A percentile compares a stretch with the other conserved stretches of the same genome.
phyloP scores from a whole-genome alignment of 2,113 vertebrate species.

The Chiloscyllium plagiosum region DNA sequence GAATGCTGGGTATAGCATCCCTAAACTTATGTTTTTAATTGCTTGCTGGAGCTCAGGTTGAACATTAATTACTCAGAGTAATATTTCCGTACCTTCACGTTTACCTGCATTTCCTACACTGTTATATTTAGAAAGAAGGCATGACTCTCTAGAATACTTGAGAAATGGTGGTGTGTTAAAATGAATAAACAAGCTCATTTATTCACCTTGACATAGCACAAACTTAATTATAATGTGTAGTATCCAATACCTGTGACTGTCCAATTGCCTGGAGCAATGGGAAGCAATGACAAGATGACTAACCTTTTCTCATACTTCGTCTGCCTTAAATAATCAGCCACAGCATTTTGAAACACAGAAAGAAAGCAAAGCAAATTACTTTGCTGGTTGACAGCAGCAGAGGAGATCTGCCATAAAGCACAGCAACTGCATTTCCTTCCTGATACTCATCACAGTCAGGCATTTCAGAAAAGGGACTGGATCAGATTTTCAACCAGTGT shows the following conservation, averaged over 20 bases:
- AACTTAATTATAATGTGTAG: slow-evolving; percentile 16
- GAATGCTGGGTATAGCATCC: too few relatives aligned
- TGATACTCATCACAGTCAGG: background rate
- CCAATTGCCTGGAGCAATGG: slow-evolving; percentile 15
- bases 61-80: background rate
- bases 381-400: background rate
- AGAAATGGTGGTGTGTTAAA: background rate
- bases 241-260: background rate
- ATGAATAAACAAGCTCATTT: slow-evolving; percentile 33
- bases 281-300: background rate
- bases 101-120: background rate
- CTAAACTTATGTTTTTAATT: background rate
- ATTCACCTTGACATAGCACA: background rate
- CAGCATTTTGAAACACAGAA: background rate
- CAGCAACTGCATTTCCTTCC: background rate
- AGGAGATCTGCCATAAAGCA: background rate
- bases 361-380: background rate
- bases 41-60: background rate
- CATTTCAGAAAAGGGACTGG: background rate
- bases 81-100: background rate
- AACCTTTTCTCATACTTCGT: background rate
- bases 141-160: background rate
- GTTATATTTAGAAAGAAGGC: slow-evolving; percentile 5
- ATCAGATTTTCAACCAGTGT: background rate
- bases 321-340: slow-evolving; percentile 9